Base-by-base conservation (phyloP, 2,797 vertebrate species). In the Danio albolineatus region DNA sequence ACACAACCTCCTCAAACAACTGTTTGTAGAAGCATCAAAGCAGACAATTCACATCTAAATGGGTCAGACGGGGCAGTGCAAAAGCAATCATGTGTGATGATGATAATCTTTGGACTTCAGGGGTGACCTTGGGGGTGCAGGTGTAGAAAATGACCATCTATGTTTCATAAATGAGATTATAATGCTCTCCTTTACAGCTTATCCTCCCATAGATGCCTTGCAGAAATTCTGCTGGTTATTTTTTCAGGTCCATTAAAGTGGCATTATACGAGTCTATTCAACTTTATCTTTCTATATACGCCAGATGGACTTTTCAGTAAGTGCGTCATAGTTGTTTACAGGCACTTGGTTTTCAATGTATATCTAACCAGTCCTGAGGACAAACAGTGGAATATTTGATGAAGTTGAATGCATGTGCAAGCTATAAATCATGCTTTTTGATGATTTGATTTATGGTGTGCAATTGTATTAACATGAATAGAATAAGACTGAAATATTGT, bases 241-340 rank as follows among this genome's bases (percentile, higher is more conserved):
- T 49, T 48, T 70, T 78, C 43, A 59, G 53, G 39, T 53, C 38
- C 19, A 79, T 79, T 72, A 71, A 62, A 41, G 36, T 10, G 16
- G 14, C 39, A 54, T 72, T 72, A 72, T n/a, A 12, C 1, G 28
- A 17, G n/a, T 56, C 51, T n/a, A 60, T 62, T 39, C 6, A 5
- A 44, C 44, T 43, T 72, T 28, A 79, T 41, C 38, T 57, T 38
- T 46, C 19, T 10, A 7, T 43, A 28, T 51, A 46, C 0, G 4
- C 56, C 66, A 71, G 66, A 78, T 78, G 44, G 65, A 41, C 6
- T 21, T 51, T 70, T 9, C 6, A 5, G 12, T 51, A 17, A 53
- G 28, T 61, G 56, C 61, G 36, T 43, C 76, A 43, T n/a, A 51
- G 46, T 36, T 60, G 44, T 51, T 76, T 44, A 56, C 7, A 28